Evolutionary conservation across 2,888 invertebrate genomes (phyloP).

Genomic region (Rhogogaster chlorosoma): DNA sequence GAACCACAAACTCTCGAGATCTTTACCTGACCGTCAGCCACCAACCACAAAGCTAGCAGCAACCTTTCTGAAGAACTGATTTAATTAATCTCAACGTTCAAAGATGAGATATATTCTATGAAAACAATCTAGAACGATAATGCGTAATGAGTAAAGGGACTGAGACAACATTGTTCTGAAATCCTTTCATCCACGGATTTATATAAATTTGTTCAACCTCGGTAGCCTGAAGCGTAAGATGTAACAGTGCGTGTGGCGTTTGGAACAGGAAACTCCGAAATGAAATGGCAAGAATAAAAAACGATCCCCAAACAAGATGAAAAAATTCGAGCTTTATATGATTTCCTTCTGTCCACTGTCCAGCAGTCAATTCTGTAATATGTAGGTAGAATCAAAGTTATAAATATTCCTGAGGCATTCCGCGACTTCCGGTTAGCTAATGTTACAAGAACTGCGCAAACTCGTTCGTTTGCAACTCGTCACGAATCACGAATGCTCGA

Average conservation of each 20-base stretch:
- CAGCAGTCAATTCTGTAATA: background rate
- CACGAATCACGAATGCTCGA: background rate
- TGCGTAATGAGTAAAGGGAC: background rate
- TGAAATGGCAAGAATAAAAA: background rate
- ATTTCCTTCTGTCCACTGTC: background rate
- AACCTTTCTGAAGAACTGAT: background rate
- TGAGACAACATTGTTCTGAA: background rate
- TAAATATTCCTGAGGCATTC: background rate
- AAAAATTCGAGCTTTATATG: background rate
- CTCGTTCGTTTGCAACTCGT: conserved; percentile 13
- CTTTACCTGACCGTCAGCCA: background rate
- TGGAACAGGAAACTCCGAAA: background rate
- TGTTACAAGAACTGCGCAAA: background rate
- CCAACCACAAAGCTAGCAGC: background rate
- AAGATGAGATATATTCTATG: background rate
- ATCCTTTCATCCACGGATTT: background rate
- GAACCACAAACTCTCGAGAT: background rate
- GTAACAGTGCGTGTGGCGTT: background rate
- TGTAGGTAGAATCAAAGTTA: background rate
- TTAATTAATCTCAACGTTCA: background rate
- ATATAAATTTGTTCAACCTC: background rate
- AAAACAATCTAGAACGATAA: background rate
- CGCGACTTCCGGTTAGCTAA: conserved; percentile 3
- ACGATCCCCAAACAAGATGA: background rate
- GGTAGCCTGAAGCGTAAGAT: background rate